Conservation (phyloP, 2,888 invertebrate genomes). For the Drosophila macrospina region DNA sequence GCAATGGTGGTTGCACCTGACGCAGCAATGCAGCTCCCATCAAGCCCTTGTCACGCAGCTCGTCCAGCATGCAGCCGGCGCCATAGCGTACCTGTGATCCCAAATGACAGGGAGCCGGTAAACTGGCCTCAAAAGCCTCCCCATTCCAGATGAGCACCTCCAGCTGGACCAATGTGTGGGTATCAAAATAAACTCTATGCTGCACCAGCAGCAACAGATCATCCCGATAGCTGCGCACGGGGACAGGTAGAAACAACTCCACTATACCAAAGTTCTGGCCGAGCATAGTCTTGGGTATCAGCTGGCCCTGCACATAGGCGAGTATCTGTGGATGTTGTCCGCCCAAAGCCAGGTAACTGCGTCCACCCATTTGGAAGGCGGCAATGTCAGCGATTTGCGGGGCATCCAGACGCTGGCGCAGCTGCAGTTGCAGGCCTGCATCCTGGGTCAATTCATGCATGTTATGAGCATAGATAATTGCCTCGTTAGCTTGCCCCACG, state of each 20-base stretch:
- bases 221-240: constrained; percentile 84
- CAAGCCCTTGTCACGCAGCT: constrained; percentile 79
- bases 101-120: constrained; percentile 81
- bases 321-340: constrained; percentile 83
- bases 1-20: constrained; percentile 66
- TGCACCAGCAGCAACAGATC: constrained; percentile 85
- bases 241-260: constrained; percentile 82
- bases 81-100: constrained; percentile 71
- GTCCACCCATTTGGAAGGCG: constrained; percentile 84
- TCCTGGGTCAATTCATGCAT: constrained; percentile 44
- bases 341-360: constrained; percentile 83
- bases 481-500: constrained; percentile 77
- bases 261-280: constrained; percentile 83
- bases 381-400: constrained; percentile 76
- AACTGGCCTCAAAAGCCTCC: constrained; percentile 81
- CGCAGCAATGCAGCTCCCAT: constrained; percentile 78
- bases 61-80: constrained; percentile 82
- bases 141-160: constrained; percentile 85
- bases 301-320: constrained; percentile 80
- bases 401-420: constrained; percentile 64
- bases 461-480: constrained; percentile 77
- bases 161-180: constrained; percentile 81
- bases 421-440: constrained; percentile 65
- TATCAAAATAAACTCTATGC: constrained; percentile 83
- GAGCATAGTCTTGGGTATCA: constrained; percentile 81